Conservation (phyloP, 2,888 invertebrate species). For the Macrophya alboannulata region DNA sequence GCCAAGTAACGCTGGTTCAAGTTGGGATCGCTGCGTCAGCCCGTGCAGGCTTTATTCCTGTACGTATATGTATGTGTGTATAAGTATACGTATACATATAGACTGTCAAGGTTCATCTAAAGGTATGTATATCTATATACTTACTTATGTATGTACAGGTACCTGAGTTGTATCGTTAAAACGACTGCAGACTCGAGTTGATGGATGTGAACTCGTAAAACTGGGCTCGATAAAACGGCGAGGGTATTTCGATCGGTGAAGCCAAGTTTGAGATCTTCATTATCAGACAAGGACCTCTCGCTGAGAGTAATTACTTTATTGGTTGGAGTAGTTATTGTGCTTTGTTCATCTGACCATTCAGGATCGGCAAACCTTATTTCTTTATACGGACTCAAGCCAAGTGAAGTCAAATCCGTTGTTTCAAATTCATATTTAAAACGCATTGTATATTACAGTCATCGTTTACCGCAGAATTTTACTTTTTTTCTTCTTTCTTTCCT, state of each 20-base stretch:
- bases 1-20: slow-evolving; percentile 40
- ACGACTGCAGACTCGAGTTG: slow-evolving; percentile 37
- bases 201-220: slow-evolving; percentile 54
- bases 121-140: neutral
- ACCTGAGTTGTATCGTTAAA: slow-evolving; percentile 42
- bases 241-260: slow-evolving; percentile 50
- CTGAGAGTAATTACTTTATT: slow-evolving; percentile 64
- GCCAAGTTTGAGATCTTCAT: slow-evolving; percentile 66
- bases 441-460: neutral
- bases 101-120: slow-evolving; percentile 30
- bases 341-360: slow-evolving; percentile 42
- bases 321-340: slow-evolving; percentile 41
- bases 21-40: slow-evolving; percentile 48
- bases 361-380: slow-evolving; percentile 16
- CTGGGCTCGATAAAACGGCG: slow-evolving; percentile 51
- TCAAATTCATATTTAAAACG: neutral
- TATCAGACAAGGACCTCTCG: slow-evolving; percentile 64
- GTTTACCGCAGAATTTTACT: neutral
- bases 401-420: neutral
- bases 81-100: neutral
- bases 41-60: slow-evolving; percentile 15
- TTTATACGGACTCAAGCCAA: neutral
- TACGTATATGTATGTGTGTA: neutral
- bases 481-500: neutral
- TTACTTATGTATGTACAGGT: neutral